Conservation (phyloP, 2,113 vertebrate genomes). For the Tragelaphus buxtoni region DNA sequence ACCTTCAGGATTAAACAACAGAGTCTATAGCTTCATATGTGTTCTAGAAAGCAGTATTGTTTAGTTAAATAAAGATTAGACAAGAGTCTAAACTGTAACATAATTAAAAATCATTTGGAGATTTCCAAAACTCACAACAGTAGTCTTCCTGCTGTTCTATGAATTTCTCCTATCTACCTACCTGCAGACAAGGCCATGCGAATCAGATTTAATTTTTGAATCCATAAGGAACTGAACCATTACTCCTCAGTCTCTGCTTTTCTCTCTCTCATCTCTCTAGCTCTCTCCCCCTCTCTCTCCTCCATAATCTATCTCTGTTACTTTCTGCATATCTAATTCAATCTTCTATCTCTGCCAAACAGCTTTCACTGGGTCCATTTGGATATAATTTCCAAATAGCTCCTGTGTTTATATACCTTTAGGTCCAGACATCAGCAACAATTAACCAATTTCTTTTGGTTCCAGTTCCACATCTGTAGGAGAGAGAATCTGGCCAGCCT, state of each 20-base stretch:
- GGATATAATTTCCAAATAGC: neutral
- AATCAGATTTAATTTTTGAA: neutral
- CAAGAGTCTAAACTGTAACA: neutral
- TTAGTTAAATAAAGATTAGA: neutral
- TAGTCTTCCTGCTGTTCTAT: neutral
- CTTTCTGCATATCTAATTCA: conserved; percentile 19
- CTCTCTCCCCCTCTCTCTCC: neutral
- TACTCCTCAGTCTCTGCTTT: neutral
- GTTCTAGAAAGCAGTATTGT: neutral
- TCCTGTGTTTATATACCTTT: neutral
- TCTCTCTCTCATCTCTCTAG: neutral
- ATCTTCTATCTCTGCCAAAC: neutral
- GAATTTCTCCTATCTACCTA: neutral
- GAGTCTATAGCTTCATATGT: neutral
- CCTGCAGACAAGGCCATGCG: neutral
- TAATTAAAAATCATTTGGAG: neutral
- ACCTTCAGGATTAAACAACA: neutral
- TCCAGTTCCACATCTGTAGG: neutral
- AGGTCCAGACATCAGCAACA: neutral
- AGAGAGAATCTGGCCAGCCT: neutral
- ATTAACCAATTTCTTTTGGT: neutral
- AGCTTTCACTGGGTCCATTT: neutral
- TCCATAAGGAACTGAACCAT: neutral
- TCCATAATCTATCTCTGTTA: neutral
- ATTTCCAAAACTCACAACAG: neutral